Base-by-base conservation (phyloP, 2,113 vertebrate genomes). In the Taxidea taxus region DNA sequence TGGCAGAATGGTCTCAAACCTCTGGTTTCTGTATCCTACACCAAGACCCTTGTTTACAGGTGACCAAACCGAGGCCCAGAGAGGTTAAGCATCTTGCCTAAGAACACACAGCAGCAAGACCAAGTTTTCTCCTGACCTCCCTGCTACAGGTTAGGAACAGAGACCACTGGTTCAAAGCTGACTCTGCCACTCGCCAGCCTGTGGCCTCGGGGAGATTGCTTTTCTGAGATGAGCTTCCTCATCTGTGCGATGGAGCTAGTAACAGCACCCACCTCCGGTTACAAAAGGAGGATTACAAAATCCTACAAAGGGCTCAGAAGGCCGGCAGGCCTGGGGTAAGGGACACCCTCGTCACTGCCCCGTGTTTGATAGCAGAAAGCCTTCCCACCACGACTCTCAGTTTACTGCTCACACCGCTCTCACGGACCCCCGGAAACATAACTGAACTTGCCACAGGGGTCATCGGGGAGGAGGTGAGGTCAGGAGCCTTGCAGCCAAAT, bases 231-330 rank as follows among this genome's bases (percentile, higher is more conserved):
- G 6, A 37, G 68, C 64, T 4, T 29, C 87, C 27, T 34, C 34
- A 4, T 13, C n/a, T 1, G 34, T 18, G 66, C 13, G 3, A 14
- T 0, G 13, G 34, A 49, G 51, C 51, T 4, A 37, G 27, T 2
- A 7, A 39, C 11, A 15, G 77, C 34, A 8, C 10, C 21, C 1
- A 2, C 14, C 87, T 49, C 64, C 49, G 9, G 70, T n/a, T 0
- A 31, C 0, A 25, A 42, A 47, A n/a, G n/a, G n/a, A n/a, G n/a
- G n/a, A n/a, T n/a, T n/a, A n/a, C n/a, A n/a, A n/a, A 39, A 10
- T 1, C 64, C 4, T 0, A 0, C 7, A 7, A 47, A 47, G 20
- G 0, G 14, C 66, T 39, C 2, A 31, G 37, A 27, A 1, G 1
- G 21, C 21, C 8, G 1, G 0, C 8, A 2, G 72, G 58, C 34